A percentile compares a stretch with the other conserved stretches of the same genome.
These are phyloP conservation scores for Meghimatium bilineatum DNA, from an alignment of 2,888 invertebrate genomes.

Conservation along the genomic window DNA sequence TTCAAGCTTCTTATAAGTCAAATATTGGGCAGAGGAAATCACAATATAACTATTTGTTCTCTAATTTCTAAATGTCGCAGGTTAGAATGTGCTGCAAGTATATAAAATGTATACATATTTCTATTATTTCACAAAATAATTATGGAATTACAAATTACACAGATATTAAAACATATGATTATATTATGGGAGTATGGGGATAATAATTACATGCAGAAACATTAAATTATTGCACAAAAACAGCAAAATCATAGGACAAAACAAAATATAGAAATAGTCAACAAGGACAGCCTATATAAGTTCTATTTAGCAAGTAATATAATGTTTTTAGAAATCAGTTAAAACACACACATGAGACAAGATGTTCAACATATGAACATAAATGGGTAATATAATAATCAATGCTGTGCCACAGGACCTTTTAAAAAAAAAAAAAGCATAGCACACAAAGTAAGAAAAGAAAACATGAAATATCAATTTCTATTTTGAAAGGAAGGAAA, in stretches of 20 bases:
- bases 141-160: constrained; percentile 10
- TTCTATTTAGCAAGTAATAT: neutral
- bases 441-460: neutral
- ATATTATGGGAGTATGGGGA: constrained; percentile 1
- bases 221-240: constrained; percentile 26
- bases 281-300: neutral
- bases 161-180: neutral
- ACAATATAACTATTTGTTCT: constrained; percentile 5
- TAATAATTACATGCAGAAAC: constrained; percentile 4
- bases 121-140: constrained; percentile 6
- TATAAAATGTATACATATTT: neutral
- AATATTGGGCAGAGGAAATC: neutral
- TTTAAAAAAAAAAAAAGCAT: neutral
- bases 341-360: no score
- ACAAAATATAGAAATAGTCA: neutral
- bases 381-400: neutral
- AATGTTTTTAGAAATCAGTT: neutral
- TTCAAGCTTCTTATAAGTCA: neutral
- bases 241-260: neutral
- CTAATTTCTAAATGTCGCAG: neutral
- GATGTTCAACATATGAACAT: neutral
- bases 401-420: neutral
- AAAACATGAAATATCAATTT: neutral
- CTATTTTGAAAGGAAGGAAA: neutral
- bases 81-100: neutral